A percentile compares a stretch with the other conserved stretches of the same genome.
phyloP scores from a whole-genome alignment of 2,113 vertebrate genomes.

The Oostethus manadensis region DNA sequence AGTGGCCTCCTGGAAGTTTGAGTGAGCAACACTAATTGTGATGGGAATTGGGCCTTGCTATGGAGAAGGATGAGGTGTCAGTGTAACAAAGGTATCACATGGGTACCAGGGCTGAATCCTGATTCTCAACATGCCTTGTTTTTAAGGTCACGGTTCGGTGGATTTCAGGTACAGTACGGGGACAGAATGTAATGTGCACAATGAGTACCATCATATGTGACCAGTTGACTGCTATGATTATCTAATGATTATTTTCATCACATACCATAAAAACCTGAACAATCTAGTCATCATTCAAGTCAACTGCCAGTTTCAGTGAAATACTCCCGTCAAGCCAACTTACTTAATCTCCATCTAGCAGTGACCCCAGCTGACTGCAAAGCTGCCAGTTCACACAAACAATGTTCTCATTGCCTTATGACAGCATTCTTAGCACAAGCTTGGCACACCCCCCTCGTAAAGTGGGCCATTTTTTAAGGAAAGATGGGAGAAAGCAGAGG shows the following conservation, averaged over 20 bases:
- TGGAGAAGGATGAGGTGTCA: constrained; percentile 79
- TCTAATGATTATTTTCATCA: neutral
- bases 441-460: constrained; percentile 42
- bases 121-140: too few relatives aligned
- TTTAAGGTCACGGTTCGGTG: too few relatives aligned
- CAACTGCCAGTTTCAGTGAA: constrained; percentile 5
- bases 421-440: constrained; percentile 45
- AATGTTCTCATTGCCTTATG: constrained; percentile 50
- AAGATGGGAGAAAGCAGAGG: constrained; percentile 36
- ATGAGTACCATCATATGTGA: neutral
- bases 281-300: constrained; percentile 17
- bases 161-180: too few relatives aligned
- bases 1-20: constrained; percentile 44
- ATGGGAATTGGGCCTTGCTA: constrained; percentile 71
- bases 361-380: constrained; percentile 46
- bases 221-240: neutral
- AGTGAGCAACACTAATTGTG: constrained; percentile 16
- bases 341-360: constrained; percentile 30
- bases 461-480: constrained; percentile 34
- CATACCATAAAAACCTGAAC: neutral
- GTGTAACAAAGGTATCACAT: constrained; percentile 78
- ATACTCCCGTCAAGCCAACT: constrained; percentile 15
- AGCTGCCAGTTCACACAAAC: constrained; percentile 57
- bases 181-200: too few relatives aligned
- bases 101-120: constrained; percentile 47